Percentiles rank a stretch among this genome's conserved stretches.
phyloP scores from a whole-genome alignment of 1,140 invertebrate genomes.

The Neodiprion pinetum region DNA sequence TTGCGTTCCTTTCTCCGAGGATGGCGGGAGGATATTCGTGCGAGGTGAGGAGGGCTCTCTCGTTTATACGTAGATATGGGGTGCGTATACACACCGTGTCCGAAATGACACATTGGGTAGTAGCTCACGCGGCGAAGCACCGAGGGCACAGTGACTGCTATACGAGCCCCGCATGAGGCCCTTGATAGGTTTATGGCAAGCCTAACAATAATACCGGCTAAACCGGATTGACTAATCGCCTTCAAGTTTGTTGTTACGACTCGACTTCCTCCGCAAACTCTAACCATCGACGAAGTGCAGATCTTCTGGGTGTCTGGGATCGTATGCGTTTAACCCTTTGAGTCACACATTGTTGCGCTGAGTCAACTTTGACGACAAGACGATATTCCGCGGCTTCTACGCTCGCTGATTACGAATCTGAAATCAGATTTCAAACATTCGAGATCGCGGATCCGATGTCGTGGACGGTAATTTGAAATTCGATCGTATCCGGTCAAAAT shows the following conservation, averaged over 20 bases:
- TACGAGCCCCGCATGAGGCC: not conserved
- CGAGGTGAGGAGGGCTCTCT: not conserved
- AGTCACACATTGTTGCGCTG: no score
- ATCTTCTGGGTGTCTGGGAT: not conserved
- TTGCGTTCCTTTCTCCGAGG: not conserved
- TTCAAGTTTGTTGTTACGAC: not conserved
- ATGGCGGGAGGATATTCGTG: not conserved
- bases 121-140: not conserved
- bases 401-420: no score
- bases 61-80: not conserved
- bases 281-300: slow-evolving; percentile 2
- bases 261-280: not conserved
- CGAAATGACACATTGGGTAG: slow-evolving; percentile 2
- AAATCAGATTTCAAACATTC: no score
- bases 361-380: no score
- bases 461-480: no score
- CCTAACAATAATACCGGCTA: not conserved
- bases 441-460: no score
- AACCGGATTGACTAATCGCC: not conserved
- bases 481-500: no score
- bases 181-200: slow-evolving; percentile 2
- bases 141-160: not conserved
- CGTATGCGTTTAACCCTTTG: no score
- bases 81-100: not conserved
- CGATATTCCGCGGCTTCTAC: no score